Evolutionary conservation across 2,888 invertebrate species (phyloP).

Genomic region (Dorcus parallelipipedus): DNA sequence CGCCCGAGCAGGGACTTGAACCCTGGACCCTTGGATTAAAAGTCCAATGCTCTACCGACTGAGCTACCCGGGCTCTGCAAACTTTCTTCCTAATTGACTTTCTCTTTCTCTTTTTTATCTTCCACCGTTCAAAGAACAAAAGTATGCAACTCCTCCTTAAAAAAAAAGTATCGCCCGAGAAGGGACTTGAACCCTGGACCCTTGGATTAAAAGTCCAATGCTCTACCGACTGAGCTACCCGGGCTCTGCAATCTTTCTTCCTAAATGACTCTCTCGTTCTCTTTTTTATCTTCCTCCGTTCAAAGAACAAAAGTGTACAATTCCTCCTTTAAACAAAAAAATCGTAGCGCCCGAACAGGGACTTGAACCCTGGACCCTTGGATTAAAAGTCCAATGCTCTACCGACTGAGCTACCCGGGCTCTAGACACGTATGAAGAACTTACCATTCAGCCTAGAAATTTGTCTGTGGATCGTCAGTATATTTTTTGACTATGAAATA

Average conservation of each 20-base stretch:
- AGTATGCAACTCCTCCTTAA: too few species aligned
- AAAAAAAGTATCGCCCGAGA: constrained; percentile 57
- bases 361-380: constrained; percentile 77
- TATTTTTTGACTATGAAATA: too few species aligned
- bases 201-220: constrained; percentile 76
- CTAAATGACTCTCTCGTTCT: too few species aligned
- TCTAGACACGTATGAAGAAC: not conserved
- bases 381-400: constrained; percentile 76
- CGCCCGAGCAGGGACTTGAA: constrained; percentile 75
- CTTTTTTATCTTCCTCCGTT: too few species aligned
- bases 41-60: constrained; percentile 75
- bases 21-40: constrained; percentile 77
- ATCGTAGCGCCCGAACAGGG: constrained; percentile 62
- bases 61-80: constrained; percentile 62
- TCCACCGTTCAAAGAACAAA: too few species aligned
- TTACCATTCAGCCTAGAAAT: too few species aligned
- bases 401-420: constrained; percentile 74
- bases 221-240: constrained; percentile 75
- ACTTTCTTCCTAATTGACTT: too few species aligned
- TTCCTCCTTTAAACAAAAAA: constrained; percentile 26
- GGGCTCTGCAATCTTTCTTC: constrained; percentile 44
- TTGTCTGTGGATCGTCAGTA: too few species aligned
- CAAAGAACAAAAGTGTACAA: too few species aligned
- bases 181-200: constrained; percentile 77
- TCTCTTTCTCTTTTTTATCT: too few species aligned